A percentile compares a stretch with the other conserved stretches of the same genome.
These are phyloP conservation scores for Gastrophryne carolinensis DNA, from an alignment of 2,797 vertebrate species.

Conservation along the genomic window DNA sequence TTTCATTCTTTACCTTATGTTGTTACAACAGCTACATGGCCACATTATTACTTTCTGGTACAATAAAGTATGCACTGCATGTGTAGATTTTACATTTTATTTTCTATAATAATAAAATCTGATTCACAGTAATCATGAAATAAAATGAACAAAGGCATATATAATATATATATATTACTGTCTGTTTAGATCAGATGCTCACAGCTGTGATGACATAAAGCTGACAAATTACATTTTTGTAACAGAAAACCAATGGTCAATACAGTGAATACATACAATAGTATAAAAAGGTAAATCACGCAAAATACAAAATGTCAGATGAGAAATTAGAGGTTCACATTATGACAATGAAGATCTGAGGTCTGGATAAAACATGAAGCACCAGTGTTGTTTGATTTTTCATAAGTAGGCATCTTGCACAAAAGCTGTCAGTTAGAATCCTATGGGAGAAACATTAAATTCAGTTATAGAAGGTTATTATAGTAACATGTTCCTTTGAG, in stretches of 20 bases:
- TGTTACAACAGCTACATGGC: no score
- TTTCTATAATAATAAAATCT: no score
- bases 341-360: slow-evolving; percentile 62
- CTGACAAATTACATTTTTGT: neutral
- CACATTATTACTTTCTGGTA: no score
- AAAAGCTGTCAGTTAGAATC: slow-evolving; percentile 56
- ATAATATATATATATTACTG: no score
- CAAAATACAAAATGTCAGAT: slow-evolving; percentile 55
- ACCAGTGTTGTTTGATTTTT: slow-evolving; percentile 38
- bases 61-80: no score
- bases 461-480: neutral
- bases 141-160: no score
- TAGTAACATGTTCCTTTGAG: no score
- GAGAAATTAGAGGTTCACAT: slow-evolving; percentile 62
- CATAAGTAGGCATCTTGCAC: slow-evolving; percentile 39
- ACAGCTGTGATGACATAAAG: neutral
- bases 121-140: no score
- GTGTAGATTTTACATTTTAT: no score
- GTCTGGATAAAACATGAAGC: slow-evolving; percentile 56
- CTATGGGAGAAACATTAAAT: slow-evolving; percentile 58
- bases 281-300: slow-evolving; percentile 47
- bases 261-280: slow-evolving; percentile 2
- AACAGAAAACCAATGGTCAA: slow-evolving; percentile 6
- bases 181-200: neutral
- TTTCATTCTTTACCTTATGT: no score